A percentile compares a stretch with the other conserved stretches of the same genome.
Conservation (phyloP, 2,888 invertebrate genomes). For the Drosophila affinis region DNA sequence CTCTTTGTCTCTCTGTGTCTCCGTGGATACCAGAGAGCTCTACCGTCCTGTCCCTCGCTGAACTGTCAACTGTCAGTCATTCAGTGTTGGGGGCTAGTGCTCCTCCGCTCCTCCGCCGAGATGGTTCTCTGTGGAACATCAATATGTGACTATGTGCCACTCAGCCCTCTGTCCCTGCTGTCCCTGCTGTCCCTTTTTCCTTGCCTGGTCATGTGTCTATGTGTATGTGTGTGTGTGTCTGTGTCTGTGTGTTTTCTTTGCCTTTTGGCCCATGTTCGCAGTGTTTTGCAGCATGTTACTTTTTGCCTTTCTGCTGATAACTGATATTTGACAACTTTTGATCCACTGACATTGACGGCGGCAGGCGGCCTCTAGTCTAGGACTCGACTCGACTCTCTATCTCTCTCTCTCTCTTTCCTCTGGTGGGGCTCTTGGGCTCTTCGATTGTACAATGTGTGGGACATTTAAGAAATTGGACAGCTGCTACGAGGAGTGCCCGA, state of each 20-base stretch:
- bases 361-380: constrained; percentile 62
- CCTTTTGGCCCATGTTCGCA: constrained; percentile 22
- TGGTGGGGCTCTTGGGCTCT: not conserved
- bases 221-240: not conserved
- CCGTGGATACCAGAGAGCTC: not conserved
- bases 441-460: constrained; percentile 36
- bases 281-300: constrained; percentile 66
- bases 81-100: constrained; percentile 36
- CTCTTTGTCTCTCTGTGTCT: not conserved
- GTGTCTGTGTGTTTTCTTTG: not conserved
- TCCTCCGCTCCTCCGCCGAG: not conserved
- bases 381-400: no score
- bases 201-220: not conserved
- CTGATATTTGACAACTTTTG: constrained; percentile 80
- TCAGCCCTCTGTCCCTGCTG: not conserved
- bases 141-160: constrained; percentile 60
- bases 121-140: constrained; percentile 57
- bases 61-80: constrained; percentile 78
- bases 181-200: constrained; percentile 3
- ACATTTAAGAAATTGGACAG: constrained; percentile 75
- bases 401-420: not conserved
- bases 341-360: constrained; percentile 79
- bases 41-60: constrained; percentile 49
- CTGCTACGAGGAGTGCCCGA: constrained; percentile 45
- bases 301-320: constrained; percentile 67